phyloP scores from a whole-genome alignment of 2,888 invertebrate genomes.

The Periphyllus acericola region DNA sequence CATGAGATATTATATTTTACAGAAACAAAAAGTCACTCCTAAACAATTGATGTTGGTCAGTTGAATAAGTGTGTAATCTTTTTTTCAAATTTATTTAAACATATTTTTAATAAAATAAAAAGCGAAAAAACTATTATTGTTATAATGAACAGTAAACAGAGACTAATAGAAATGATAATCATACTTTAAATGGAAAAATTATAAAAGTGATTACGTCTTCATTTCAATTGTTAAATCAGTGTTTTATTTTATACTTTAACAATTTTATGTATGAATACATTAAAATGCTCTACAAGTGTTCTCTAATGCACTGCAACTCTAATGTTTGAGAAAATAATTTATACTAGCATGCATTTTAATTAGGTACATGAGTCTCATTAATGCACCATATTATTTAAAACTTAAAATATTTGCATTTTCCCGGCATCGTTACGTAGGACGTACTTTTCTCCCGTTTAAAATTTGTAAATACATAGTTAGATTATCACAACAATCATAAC shows the following conservation, averaged over 20 bases:
- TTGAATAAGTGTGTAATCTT: no score
- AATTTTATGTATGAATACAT: neutral
- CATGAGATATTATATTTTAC: no score
- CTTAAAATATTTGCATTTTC: constrained; percentile 6
- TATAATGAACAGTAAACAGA: no score
- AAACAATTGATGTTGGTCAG: no score
- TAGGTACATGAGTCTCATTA: constrained; percentile 5
- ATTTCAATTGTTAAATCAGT: neutral
- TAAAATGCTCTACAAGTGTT: neutral
- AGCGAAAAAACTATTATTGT: no score
- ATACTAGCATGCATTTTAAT: constrained; percentile 13
- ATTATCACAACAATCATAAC: neutral
- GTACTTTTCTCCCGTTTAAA: neutral
- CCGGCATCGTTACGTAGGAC: neutral
- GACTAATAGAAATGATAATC: no score
- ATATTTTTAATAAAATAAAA: no score
- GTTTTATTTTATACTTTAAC: neutral
- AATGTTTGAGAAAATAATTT: constrained; percentile 11
- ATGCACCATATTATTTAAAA: constrained; percentile 8
- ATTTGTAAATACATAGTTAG: neutral
- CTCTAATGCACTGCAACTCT: neutral
- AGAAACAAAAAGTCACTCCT: no score
- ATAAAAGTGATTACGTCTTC: no score
- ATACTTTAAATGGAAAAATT: no score
- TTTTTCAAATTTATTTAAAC: no score